Percentiles rank a stretch among this genome's conserved stretches.
These are phyloP conservation scores for Todus mexicanus DNA, from an alignment of 2,797 vertebrate genomes.

Conservation along the genomic window DNA sequence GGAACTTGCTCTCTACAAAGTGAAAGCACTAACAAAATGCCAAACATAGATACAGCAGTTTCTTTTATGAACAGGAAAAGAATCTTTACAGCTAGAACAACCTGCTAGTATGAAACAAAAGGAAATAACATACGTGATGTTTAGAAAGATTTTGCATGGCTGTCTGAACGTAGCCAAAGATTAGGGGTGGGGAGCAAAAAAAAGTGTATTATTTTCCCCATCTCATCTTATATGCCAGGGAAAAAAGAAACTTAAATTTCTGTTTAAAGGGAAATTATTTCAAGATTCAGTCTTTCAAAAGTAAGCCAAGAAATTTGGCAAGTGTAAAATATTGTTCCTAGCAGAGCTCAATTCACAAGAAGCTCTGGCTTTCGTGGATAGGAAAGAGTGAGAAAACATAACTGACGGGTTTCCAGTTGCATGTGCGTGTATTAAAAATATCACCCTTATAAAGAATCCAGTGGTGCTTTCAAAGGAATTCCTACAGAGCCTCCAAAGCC, in stretches of 20 bases:
- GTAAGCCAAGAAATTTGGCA: not conserved
- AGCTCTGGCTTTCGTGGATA: not conserved
- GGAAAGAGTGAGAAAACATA: not conserved
- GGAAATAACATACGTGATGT: accelerated
- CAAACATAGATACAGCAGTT: not conserved
- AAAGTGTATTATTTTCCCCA: not conserved
- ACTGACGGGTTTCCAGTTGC: not conserved
- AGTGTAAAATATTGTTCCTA: not conserved
- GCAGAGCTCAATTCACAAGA: not conserved
- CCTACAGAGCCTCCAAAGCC: not conserved
- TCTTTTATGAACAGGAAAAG: not conserved
- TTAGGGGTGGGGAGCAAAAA: not conserved
- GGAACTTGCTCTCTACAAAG: accelerated
- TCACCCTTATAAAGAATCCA: not conserved
- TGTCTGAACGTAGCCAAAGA: not conserved
- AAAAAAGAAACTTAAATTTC: not conserved
- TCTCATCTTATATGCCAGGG: not conserved
- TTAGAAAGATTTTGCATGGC: not conserved
- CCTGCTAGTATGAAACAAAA: not conserved
- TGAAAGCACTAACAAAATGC: not conserved
- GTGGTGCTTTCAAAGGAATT: not conserved
- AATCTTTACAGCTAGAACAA: not conserved
- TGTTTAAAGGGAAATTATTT: not conserved
- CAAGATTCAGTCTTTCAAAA: not conserved
- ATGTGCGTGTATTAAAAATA: not conserved